phyloP scores from a whole-genome alignment of 2,113 vertebrate species.

The Bufo gargarizans region DNA sequence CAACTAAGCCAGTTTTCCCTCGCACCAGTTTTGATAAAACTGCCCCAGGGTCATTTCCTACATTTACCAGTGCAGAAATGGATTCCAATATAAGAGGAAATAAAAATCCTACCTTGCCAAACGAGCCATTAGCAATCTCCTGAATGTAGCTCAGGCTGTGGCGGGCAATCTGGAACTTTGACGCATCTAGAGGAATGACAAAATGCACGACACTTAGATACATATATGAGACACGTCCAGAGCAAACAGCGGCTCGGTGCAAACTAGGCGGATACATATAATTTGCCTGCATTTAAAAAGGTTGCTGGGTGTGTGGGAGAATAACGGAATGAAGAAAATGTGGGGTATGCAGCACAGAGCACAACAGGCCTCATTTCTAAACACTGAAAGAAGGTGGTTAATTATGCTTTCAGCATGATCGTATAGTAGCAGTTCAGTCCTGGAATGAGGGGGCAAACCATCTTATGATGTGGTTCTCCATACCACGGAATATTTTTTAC shows the following conservation, averaged over 20 bases:
- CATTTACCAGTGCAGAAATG: neutral
- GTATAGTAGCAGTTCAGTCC: neutral
- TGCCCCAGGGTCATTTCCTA: too few relatives aligned
- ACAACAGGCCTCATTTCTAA: conserved; percentile 29
- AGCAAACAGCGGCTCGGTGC: neutral
- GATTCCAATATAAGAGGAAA: neutral
- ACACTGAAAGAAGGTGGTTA: neutral
- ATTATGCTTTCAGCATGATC: neutral
- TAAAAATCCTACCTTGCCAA: conserved; percentile 86
- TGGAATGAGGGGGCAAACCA: neutral
- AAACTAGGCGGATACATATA: neutral
- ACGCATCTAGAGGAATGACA: conserved; percentile 73
- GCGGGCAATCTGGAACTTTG: conserved; percentile 84
- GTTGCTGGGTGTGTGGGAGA: conserved; percentile 7
- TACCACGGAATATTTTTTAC: neutral
- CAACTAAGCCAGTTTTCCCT: too few relatives aligned
- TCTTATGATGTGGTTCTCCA: neutral
- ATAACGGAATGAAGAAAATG: conserved; percentile 29
- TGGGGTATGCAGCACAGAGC: neutral
- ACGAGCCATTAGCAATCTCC: conserved; percentile 96
- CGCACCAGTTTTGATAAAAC: too few relatives aligned
- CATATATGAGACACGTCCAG: neutral
- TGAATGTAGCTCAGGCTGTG: conserved; percentile 97
- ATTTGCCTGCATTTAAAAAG: neutral
- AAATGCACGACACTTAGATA: neutral